Evolutionary conservation across 2,888 invertebrate species (phyloP), one percentile per base, ranked within the genome.

Genomic region (Zygogramma bicolorata): DNA sequence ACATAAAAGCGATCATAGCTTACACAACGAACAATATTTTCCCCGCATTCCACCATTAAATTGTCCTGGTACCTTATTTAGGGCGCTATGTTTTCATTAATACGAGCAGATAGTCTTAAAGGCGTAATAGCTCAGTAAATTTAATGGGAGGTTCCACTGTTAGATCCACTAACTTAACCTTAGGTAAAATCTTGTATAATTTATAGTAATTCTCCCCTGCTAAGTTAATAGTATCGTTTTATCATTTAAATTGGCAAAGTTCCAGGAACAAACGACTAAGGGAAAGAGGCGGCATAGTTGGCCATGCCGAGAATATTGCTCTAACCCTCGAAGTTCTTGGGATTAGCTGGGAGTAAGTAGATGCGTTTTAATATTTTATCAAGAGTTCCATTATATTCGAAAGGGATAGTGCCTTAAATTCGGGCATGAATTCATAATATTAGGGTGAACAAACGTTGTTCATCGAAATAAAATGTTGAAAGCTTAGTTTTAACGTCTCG

Each of bases 161-260:
- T 77, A 72, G 75, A 80, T 79, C 76, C 76, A 75, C 78, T 77
- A 79, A 81, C 80, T 81, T 81, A 85, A 84, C 85, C 84, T 83
- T 83, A 83, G 84, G 83, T 84, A 84, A 84, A 85, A 85, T 85
- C 85, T 84, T 84, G 84, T 81, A 83, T 86, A 85, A 86, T 86
- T 86, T 86, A 86, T 85, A 80, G 84, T 82, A 83, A 81, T 82
- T 81, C 84, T 80, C 83, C 82, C 83, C 82, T 78, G 71, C 83
- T 81, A 83, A 85, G 84, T 86, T 86, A 86, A 86, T 86, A 84
- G 85, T 84, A 83, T 82, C 85, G 82, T 86, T 86, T 85, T 86
- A 86, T 86, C 86, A 86, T 86, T 85, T 84, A 84, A 86, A 86
- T 86, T 86, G 85, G 85, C 83, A 83, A 85, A 85, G 85, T 86